Conservation (phyloP, 2,888 invertebrate genomes). For the Campoplex capitator region DNA sequence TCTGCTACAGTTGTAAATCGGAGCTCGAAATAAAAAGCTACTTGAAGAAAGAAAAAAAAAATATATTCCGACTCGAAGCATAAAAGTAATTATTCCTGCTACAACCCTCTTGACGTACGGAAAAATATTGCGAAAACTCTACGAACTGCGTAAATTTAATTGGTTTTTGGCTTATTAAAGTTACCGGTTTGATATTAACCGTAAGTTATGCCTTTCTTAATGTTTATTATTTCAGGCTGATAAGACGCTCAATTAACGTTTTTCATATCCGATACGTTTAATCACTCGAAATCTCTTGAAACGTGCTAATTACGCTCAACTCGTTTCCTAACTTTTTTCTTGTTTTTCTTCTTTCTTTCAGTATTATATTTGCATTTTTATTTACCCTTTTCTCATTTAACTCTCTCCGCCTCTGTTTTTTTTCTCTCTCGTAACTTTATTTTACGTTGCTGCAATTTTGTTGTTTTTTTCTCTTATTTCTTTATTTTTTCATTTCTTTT, state of each 20-base stretch:
- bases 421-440: conserved; percentile 7
- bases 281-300: not conserved
- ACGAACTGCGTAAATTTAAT: not conserved
- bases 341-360: not conserved
- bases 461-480: not conserved
- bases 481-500: not conserved
- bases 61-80: not conserved
- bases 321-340: not conserved
- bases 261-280: not conserved
- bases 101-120: not conserved
- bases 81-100: not conserved
- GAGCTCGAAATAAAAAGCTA: not conserved
- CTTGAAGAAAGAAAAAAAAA: not conserved
- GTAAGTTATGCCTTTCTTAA: not conserved
- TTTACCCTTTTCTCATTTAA: not conserved
- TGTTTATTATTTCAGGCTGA: not conserved
- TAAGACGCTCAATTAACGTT: not conserved
- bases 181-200: not conserved
- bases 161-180: not conserved
- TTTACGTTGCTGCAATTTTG: not conserved
- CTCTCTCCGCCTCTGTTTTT: not conserved
- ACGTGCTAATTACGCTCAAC: not conserved
- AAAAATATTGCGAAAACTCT: not conserved
- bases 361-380: not conserved
- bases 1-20: not conserved